A percentile compares a stretch with the other conserved stretches of the same genome.
phyloP scores from a whole-genome alignment of 1,140 invertebrate species.

The Zophobas morio region DNA sequence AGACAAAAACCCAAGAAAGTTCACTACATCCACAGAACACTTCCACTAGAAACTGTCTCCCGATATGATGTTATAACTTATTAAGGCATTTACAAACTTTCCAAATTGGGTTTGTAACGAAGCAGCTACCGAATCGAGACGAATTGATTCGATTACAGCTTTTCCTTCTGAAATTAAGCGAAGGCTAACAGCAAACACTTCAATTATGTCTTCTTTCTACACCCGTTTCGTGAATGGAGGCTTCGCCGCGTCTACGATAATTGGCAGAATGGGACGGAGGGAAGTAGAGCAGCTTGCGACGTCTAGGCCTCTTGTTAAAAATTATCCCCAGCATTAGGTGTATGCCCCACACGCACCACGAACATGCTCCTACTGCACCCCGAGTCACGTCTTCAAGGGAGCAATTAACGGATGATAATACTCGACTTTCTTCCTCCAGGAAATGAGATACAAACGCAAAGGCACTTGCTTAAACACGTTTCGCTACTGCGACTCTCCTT shows the following conservation, averaged over 20 bases:
- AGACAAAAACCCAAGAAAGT: not conserved
- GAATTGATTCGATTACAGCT: slow-evolving; percentile 34
- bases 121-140: slow-evolving; percentile 33
- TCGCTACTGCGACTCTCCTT: slow-evolving; percentile 35
- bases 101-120: slow-evolving; percentile 39
- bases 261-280: not conserved
- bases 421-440: slow-evolving; percentile 27
- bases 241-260: slow-evolving; percentile 1
- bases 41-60: not conserved
- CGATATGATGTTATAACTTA: slow-evolving; percentile 33
- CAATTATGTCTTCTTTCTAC: slow-evolving; percentile 30
- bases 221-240: not conserved
- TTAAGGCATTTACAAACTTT: slow-evolving; percentile 33
- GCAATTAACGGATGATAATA: slow-evolving; percentile 39
- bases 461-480: slow-evolving; percentile 39
- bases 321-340: not conserved
- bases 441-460: slow-evolving; percentile 39
- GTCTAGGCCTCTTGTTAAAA: slow-evolving; percentile 2
- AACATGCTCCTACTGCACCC: not conserved
- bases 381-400: slow-evolving; percentile 33
- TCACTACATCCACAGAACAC: slow-evolving; percentile 5
- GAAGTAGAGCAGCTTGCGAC: not conserved
- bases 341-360: not conserved
- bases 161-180: slow-evolving; percentile 35
- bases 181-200: slow-evolving; percentile 16